A percentile compares a stretch with the other conserved stretches of the same genome.
phyloP scores from a whole-genome alignment of 2,888 invertebrate species.

The Lycocerus yunnanus region DNA sequence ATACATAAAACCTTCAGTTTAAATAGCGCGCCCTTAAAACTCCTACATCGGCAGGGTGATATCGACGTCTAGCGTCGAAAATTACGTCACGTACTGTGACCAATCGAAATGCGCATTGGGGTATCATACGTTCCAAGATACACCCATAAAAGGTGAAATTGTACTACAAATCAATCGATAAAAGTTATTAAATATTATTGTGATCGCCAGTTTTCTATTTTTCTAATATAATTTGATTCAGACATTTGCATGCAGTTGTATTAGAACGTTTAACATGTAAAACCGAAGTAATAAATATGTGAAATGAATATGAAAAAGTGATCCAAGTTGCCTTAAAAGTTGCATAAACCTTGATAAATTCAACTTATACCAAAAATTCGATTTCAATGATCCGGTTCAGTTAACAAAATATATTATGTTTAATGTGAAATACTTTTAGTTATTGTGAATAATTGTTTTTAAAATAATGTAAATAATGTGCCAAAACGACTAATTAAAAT shows the following conservation, averaged over 20 bases:
- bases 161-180: not conserved
- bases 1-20: not conserved
- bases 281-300: not conserved
- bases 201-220: not conserved
- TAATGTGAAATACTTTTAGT: not conserved
- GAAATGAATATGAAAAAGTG: not conserved
- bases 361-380: not conserved
- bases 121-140: conserved; percentile 3
- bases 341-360: not conserved
- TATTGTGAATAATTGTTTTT: not conserved
- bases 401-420: not conserved
- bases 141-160: not conserved
- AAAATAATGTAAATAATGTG: not conserved
- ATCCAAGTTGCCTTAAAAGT: not conserved
- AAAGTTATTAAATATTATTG: not conserved
- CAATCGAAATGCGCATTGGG: conserved; percentile 5
- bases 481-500: not conserved
- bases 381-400: not conserved
- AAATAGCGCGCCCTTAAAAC: not conserved
- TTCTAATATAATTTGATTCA: not conserved
- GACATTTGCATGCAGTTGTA: not conserved
- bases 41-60: conserved; percentile 7
- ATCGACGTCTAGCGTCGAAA: conserved; percentile 21
- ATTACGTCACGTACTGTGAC: conserved; percentile 13
- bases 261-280: not conserved